Percentiles rank a stretch among this genome's conserved stretches.
Conservation (phyloP, 2,797 vertebrate species). For the Platyrinchus mystaceus region DNA sequence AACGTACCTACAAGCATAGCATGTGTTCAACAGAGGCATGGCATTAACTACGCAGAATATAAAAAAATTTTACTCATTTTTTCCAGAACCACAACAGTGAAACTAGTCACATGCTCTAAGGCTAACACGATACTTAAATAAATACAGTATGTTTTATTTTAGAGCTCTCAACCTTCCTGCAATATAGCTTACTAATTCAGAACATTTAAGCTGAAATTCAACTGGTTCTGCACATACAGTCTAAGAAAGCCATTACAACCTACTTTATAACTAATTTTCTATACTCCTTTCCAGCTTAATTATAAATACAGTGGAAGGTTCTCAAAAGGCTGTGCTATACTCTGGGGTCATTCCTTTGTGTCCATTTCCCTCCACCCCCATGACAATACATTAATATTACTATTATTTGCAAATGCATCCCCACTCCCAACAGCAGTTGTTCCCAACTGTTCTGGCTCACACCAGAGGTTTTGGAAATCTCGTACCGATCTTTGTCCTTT, state of each 20-base stretch:
- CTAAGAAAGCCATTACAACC: background rate
- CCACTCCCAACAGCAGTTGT: background rate
- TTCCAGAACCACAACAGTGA: background rate
- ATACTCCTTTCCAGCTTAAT: background rate
- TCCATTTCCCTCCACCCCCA: background rate
- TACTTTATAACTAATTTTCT: background rate
- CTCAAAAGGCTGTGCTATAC: background rate
- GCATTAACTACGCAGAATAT: background rate
- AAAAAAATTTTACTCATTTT: background rate
- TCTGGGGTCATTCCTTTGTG: background rate
- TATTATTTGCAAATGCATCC: background rate
- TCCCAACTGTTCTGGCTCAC: background rate
- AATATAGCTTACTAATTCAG: background rate
- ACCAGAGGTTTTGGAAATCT: background rate
- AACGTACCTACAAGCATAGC: background rate
- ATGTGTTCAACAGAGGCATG: background rate
- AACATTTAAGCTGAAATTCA: background rate
- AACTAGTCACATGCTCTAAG: background rate
- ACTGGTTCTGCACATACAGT: background rate
- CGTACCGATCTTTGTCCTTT: background rate
- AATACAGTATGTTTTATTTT: background rate
- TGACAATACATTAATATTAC: background rate
- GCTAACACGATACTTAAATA: background rate
- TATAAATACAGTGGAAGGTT: background rate
- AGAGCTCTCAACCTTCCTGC: background rate